Evolutionary conservation across 2,113 vertebrate genomes (phyloP).

Genomic region (Megaceryle torquata): DNA sequence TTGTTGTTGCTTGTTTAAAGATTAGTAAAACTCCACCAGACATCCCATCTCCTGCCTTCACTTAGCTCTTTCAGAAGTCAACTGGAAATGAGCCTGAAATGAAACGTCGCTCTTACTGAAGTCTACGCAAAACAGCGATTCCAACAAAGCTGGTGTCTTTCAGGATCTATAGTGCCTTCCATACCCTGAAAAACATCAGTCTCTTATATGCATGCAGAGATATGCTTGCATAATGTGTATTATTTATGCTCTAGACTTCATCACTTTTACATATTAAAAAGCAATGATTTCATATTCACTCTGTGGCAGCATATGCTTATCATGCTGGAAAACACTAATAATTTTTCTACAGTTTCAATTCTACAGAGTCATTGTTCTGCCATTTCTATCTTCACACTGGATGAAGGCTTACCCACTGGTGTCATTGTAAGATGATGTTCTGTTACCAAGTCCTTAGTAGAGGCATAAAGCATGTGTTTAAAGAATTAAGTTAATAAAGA

Average conservation of each 20-base stretch:
- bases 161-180: neutral
- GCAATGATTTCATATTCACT: neutral
- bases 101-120: neutral
- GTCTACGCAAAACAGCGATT: neutral
- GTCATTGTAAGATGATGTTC: neutral
- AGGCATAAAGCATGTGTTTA: conserved; percentile 15
- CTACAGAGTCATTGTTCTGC: neutral
- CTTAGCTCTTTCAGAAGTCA: neutral
- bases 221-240: neutral
- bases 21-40: no score
- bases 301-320: neutral
- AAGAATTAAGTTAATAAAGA: conserved; percentile 49
- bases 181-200: neutral
- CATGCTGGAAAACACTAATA: conserved; percentile 17
- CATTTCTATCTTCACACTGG: neutral
- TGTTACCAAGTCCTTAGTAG: neutral
- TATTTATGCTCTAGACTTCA: conserved; percentile 11
- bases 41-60: no score
- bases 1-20: no score
- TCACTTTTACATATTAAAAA: conserved; percentile 20
- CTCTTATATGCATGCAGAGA: neutral
- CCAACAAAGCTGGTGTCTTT: neutral
- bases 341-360: neutral
- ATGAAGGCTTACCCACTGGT: neutral
- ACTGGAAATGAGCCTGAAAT: neutral